Evolutionary conservation across 2,888 invertebrate species (phyloP).

Genomic region (Dolomedes plantarius): DNA sequence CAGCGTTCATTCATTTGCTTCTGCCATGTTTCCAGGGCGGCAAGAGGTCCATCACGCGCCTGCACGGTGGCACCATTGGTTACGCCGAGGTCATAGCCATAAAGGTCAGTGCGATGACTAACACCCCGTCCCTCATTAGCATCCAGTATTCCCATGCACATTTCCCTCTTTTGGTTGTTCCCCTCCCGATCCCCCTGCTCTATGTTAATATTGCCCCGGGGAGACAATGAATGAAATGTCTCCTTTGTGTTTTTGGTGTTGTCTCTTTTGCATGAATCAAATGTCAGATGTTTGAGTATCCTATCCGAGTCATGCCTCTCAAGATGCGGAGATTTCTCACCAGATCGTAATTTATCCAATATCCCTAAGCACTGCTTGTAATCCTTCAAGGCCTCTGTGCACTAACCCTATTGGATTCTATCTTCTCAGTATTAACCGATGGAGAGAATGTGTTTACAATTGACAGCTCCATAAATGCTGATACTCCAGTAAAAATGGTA

Average conservation of each 20-base stretch:
- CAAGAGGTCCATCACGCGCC: conserved; percentile 94
- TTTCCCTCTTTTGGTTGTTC: not conserved
- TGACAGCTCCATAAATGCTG: too few species aligned
- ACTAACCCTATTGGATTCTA: too few species aligned
- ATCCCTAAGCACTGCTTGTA: too few species aligned
- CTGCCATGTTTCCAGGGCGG: conserved; percentile 83
- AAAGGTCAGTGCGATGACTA: conserved; percentile 83
- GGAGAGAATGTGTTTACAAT: too few species aligned
- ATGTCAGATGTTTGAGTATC: not conserved
- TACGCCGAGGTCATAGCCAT: conserved; percentile 97
- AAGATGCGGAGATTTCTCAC: too few species aligned
- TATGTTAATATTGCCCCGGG: conserved; percentile 1
- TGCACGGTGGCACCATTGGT: conserved; percentile 89
- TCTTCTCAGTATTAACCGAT: too few species aligned
- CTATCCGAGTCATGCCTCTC: not conserved
- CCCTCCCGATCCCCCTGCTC: not conserved
- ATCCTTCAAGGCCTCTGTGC: too few species aligned
- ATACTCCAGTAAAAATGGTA: too few species aligned
- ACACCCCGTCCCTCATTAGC: conserved; percentile 52
- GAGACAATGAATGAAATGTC: conserved; percentile 1
- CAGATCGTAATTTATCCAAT: too few species aligned
- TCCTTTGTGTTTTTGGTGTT: not conserved
- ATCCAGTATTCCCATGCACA: conserved; percentile 42
- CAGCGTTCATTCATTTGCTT: conserved; percentile 9
- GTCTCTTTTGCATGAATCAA: not conserved